Base-by-base conservation (phyloP, 2,888 invertebrate species). In the Drosophila glabriapex region DNA sequence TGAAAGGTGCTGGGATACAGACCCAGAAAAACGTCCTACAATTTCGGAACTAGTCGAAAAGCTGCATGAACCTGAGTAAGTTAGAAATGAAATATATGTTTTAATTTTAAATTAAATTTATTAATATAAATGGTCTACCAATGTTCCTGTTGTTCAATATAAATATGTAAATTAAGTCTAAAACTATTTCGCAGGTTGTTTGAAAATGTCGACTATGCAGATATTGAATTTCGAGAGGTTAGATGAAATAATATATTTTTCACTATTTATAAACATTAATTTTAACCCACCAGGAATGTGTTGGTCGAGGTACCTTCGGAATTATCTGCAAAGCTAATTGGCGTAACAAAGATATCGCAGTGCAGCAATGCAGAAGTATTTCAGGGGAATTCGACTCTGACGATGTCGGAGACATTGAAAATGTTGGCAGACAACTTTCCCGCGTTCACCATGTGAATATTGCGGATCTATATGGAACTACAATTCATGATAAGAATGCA, bases 381-480 rank as follows among this genome's bases (percentile, higher is more conserved):
- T 16, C 10, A 31, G 25, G 7, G 6, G 22, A 43, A 1, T 43
- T 43, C 14, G 14, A 43, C 1, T 7, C 43, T 3, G 22, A 43
- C 22, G 43, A 43, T 1, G 6, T 22, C 22, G 12, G 1, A n/a
- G 2, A 41, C 2, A 41, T 68, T 49, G 3, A 61, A n/a, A 7
- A 19, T n/a, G n/a, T n/a, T n/a, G n/a, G n/a, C n/a, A n/a, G n/a
- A n/a, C n/a, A n/a, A 7, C 14, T 59, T 10, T 54, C 5, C 12
- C 43, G 54, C 9, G 35, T n/a, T 19, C 12, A n/a, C 0, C 53
- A 68, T 19, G n/a, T n/a, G 22, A 68, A 61, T 56, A 62, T 68
- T 56, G 22, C 53, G 2, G 22, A 56, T 3, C 5, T 71, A 14
- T 52, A 43, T 68, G 68, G 56, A 1, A 46, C 12, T 28, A 7